Evolutionary conservation across 2,113 vertebrate genomes (phyloP), one percentile per base, ranked within the genome.

Genomic region (Pygoscelis antarcticus): DNA sequence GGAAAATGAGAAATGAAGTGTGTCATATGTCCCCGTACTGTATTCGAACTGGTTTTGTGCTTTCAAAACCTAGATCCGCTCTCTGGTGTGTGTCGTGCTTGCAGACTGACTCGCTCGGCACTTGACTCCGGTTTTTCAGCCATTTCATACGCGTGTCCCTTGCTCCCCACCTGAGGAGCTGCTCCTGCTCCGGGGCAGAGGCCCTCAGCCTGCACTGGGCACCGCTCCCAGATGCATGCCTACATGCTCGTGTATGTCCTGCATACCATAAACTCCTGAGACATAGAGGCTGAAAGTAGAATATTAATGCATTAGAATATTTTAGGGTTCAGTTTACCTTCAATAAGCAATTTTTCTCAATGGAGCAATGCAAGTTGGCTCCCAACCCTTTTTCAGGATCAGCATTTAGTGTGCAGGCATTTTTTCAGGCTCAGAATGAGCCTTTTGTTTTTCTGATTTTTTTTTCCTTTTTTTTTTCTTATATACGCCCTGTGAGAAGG

Each of bases 21-120:
- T 92, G 95, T 70, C 79, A 76, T 95, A 96, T 91, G 92, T 83
- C 78, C 77, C 87, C 30, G 91, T 65, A 18, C 78, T 88, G 34
- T 12, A 32, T 74, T 89, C 81, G 93, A 77, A 78, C 93, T 68
- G 91, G 65, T 77, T 96, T 97, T 91, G 96, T 97, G 94, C 94
- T 96, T 81, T 91, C 89, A 61, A 89, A 90, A 34, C 44, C 80
- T 18, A 18, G 89, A 83, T 89, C 52, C 71, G 90, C 94, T 97
- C 95, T 95, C 92, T 87, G 92, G 72, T 85, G 90, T 61, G 88
- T 68, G 94, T 66, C 4, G 16, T 22, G 27, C 42, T 83, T 46
- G 30, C 55, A 46, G 30, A 22, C 16, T 8, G 16, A 10, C 44
- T 69, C 5, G 0, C 14, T 60, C 2, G 0, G 68, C 46, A 58